Evolutionary conservation across 2,113 vertebrate species (phyloP).

Genomic region (Eublepharis macularius): DNA sequence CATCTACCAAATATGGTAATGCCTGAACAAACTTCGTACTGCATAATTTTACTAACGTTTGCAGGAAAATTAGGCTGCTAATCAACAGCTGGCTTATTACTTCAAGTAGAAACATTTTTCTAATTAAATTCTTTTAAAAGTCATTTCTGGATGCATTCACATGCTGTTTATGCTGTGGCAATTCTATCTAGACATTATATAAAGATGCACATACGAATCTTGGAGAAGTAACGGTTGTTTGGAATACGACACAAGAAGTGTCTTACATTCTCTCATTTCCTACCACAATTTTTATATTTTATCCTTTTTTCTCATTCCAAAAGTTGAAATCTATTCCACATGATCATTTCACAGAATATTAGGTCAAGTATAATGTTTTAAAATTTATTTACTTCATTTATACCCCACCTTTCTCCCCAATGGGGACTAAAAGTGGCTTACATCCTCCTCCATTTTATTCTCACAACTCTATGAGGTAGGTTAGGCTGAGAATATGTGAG

Average conservation of each 20-base stretch:
- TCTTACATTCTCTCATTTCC: not conserved
- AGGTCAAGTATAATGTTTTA: not conserved
- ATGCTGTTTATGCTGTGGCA: not conserved
- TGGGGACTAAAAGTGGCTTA: no score
- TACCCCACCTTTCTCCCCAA: no score
- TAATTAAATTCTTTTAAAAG: not conserved
- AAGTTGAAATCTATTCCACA: not conserved
- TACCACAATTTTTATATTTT: not conserved
- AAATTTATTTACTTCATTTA: no score
- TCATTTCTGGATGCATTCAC: not conserved
- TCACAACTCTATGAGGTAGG: no score
- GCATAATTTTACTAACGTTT: not conserved
- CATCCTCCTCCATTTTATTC: no score
- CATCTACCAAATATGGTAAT: not conserved
- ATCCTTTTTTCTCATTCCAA: not conserved
- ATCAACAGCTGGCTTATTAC: not conserved
- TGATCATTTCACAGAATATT: not conserved
- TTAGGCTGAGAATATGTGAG: no score
- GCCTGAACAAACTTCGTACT: not conserved
- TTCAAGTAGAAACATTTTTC: not conserved
- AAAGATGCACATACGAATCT: not conserved
- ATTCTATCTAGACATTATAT: not conserved
- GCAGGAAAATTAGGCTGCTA: not conserved
- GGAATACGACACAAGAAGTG: not conserved
- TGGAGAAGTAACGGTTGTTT: not conserved